Evolutionary conservation across 2,797 vertebrate genomes (phyloP).

Genomic region (Rhinogobio ventralis): DNA sequence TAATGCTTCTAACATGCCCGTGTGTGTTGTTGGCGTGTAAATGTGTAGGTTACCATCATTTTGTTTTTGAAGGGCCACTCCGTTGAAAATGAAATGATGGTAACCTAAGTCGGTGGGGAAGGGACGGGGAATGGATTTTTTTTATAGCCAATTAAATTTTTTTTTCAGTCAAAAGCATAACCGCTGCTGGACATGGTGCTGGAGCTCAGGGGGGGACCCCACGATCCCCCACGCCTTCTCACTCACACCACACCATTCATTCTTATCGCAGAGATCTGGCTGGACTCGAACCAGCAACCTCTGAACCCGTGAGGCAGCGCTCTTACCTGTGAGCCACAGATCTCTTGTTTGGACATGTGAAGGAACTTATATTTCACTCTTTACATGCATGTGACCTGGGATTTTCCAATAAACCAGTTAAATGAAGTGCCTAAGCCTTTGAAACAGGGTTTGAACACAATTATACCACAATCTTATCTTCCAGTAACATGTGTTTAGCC

Average conservation of each 20-base stretch:
- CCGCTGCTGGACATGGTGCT: background rate
- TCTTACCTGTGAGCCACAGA: background rate
- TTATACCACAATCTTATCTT: background rate
- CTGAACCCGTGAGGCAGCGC: background rate
- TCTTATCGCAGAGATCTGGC: background rate
- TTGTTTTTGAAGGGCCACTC: background rate
- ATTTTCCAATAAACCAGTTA: background rate
- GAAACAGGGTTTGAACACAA: background rate
- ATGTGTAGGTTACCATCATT: background rate
- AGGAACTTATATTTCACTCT: background rate
- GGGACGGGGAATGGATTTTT: accelerated
- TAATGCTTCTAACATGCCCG: background rate
- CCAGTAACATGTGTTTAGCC: background rate
- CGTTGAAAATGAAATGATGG: background rate
- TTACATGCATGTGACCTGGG: background rate
- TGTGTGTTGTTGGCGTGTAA: background rate
- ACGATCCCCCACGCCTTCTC: background rate
- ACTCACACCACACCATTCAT: background rate
- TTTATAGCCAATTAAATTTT: background rate
- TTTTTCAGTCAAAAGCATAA: background rate
- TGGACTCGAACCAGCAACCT: background rate
- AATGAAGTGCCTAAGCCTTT: background rate
- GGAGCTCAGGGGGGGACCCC: background rate
- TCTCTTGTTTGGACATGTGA: background rate
- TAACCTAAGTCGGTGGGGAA: background rate